Conservation (phyloP, 2,113 vertebrate species). For the Eulemur rufifrons region DNA sequence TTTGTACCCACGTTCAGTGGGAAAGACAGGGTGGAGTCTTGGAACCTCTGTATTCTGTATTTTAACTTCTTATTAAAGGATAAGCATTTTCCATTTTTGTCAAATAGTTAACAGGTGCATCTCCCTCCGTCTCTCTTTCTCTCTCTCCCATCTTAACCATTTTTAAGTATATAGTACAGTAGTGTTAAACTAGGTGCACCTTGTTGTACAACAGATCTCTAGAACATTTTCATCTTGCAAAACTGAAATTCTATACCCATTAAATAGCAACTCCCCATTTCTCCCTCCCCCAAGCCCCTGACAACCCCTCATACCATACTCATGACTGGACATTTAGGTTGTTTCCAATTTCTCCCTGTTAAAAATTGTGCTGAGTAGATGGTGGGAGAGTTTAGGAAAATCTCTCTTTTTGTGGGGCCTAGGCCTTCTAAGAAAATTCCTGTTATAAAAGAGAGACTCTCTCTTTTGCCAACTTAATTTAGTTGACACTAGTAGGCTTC, state of each 20-base stretch:
- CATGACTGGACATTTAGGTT: background rate
- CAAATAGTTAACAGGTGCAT: background rate
- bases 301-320: background rate
- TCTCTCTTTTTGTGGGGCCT: background rate
- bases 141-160: background rate
- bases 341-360: background rate
- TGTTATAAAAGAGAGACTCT: background rate
- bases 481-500: background rate
- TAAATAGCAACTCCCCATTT: background rate
- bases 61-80: background rate
- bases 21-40: background rate
- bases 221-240: background rate
- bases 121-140: no score
- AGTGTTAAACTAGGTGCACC: background rate
- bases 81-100: background rate
- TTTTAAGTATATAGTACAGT: background rate
- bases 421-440: background rate
- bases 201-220: background rate
- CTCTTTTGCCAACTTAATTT: conserved; percentile 25
- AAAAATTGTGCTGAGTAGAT: background rate
- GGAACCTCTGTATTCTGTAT: background rate
- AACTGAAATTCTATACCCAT: background rate
- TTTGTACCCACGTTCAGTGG: background rate
- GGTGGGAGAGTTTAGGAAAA: background rate
- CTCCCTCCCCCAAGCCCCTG: no score